A percentile compares a stretch with the other conserved stretches of the same genome.
These are phyloP conservation scores for Epistrophe grossulariae DNA, from an alignment of 2,888 invertebrate species.

Conservation along the genomic window DNA sequence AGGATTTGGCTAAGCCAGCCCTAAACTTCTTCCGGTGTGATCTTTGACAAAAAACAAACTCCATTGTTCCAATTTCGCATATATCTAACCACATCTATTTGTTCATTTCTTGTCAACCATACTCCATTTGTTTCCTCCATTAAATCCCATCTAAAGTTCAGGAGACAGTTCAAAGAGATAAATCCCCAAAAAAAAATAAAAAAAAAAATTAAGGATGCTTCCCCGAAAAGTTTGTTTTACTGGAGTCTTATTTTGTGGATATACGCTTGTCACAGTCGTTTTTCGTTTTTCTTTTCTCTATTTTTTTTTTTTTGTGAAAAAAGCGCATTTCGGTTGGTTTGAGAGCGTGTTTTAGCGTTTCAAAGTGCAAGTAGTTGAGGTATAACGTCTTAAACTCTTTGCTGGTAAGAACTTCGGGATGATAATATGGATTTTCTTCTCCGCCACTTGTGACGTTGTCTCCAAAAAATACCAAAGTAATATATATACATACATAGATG, in stretches of 20 bases:
- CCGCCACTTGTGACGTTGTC: constrained; percentile 45
- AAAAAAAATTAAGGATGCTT: constrained; percentile 15
- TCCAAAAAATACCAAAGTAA: constrained; percentile 2
- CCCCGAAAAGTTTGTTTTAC: constrained; percentile 56
- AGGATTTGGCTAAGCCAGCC: neutral
- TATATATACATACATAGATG: no score
- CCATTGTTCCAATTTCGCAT: neutral
- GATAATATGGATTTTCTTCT: constrained; percentile 58
- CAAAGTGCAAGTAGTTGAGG: constrained; percentile 31
- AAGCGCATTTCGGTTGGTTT: constrained; percentile 31
- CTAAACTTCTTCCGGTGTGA: neutral
- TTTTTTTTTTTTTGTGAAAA: neutral
- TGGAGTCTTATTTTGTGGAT: constrained; percentile 66
- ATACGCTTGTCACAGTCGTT: constrained; percentile 65
- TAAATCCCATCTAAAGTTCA: constrained; percentile 36
- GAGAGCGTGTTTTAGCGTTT: constrained; percentile 17
- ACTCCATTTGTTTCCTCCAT: constrained; percentile 9
- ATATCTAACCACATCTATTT: neutral
- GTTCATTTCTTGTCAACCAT: constrained; percentile 29
- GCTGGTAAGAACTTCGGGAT: constrained; percentile 26
- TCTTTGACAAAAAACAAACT: neutral
- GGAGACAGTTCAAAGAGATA: constrained; percentile 58
- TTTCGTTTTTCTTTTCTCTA: neutral
- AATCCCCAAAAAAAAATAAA: constrained; percentile 21
- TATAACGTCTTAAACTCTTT: constrained; percentile 36